A percentile compares a stretch with the other conserved stretches of the same genome.
These are phyloP conservation scores for Melanotaenia parkinsoni DNA, from an alignment of 2,797 vertebrate species.

Conservation along the genomic window DNA sequence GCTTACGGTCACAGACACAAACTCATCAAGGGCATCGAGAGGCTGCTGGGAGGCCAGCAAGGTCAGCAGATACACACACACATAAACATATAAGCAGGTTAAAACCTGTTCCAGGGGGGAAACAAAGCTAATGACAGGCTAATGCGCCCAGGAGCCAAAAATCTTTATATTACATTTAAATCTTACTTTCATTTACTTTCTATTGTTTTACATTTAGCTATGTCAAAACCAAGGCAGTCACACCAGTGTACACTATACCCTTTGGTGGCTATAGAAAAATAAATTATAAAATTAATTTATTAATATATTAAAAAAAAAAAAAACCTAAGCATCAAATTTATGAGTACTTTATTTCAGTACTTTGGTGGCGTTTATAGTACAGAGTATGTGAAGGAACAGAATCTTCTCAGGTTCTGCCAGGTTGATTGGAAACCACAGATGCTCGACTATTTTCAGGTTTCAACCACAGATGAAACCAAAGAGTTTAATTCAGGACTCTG, in stretches of 20 bases:
- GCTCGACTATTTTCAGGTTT: neutral
- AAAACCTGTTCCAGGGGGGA: neutral
- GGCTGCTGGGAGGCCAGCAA: slow-evolving; percentile 97
- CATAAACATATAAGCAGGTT: neutral
- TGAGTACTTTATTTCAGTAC: neutral
- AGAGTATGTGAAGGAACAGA: neutral
- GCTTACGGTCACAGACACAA: slow-evolving; percentile 98
- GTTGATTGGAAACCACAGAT: neutral
- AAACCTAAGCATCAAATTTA: no score
- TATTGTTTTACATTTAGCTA: neutral
- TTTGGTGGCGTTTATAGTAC: neutral
- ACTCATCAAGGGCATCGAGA: slow-evolving; percentile 97
- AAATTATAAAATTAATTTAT: neutral
- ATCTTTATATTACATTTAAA: neutral
- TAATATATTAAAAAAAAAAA: neutral
- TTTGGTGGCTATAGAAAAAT: neutral
- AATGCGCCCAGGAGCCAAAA: neutral
- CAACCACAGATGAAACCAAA: neutral
- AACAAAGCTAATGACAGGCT: neutral
- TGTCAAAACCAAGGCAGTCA: neutral
- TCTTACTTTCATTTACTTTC: neutral
- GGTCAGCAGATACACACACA: slow-evolving; percentile 74
- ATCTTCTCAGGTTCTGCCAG: neutral
- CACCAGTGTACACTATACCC: neutral
- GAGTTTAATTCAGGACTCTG: neutral